Percentiles rank a stretch among this genome's conserved stretches.
These are phyloP conservation scores for Yponomeuta evonymella DNA, from an alignment of 2,888 invertebrate genomes.

Conservation along the genomic window DNA sequence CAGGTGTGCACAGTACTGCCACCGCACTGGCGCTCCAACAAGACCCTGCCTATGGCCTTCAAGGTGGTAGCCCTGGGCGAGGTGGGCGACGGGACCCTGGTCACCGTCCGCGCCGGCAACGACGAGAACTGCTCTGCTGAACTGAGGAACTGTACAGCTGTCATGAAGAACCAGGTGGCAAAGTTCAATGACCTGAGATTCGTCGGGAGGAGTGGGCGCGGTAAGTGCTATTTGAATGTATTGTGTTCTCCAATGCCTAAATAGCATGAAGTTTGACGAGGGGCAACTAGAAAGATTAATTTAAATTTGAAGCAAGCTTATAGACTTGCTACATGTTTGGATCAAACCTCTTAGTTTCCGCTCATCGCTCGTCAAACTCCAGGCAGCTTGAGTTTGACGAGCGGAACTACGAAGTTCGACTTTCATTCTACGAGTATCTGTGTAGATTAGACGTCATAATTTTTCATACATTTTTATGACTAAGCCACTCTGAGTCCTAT, in stretches of 20 bases:
- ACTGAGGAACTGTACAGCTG: slow-evolving; percentile 92
- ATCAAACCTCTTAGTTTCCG: no score
- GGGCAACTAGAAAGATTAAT: no score
- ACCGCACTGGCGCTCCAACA: slow-evolving; percentile 97
- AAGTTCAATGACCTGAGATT: slow-evolving; percentile 98
- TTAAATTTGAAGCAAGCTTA: no score
- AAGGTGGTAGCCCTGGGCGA: slow-evolving; percentile 95
- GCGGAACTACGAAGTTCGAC: no score
- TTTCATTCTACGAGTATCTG: no score
- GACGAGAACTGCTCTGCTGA: slow-evolving; percentile 98
- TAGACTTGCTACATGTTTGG: no score
- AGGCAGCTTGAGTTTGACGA: no score
- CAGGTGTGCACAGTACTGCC: slow-evolving; percentile 91
- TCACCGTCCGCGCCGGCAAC: slow-evolving; percentile 95
- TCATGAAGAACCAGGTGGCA: slow-evolving; percentile 98
- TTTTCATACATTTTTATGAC: no score
- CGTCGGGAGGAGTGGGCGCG: slow-evolving; percentile 97
- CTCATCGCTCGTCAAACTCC: no score
- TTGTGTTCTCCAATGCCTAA: neutral
- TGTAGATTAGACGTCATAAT: no score
- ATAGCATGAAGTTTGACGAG: no score
- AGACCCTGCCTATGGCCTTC: slow-evolving; percentile 96
- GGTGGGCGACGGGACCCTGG: slow-evolving; percentile 94
- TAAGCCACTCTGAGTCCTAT: no score
- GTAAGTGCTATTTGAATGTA: slow-evolving; percentile 74